Percentiles rank a stretch among this genome's conserved stretches.
Conservation (phyloP, 2,113 vertebrate species). For the Thunnus thynnus region DNA sequence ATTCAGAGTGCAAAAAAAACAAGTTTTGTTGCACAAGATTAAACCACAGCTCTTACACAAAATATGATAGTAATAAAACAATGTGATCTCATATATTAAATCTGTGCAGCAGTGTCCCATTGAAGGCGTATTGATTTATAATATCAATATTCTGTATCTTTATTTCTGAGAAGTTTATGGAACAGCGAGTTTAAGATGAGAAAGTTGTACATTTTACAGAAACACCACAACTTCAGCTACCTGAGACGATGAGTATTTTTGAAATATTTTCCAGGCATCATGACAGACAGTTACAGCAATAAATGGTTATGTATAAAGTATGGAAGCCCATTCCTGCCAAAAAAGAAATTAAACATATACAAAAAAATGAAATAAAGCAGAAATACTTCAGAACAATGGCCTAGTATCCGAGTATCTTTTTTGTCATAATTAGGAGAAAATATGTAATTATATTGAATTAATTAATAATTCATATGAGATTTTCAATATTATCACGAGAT, state of each 20-base stretch:
- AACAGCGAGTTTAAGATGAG: neutral
- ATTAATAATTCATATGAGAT: too few species aligned
- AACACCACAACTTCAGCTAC: neutral
- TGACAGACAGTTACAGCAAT: neutral
- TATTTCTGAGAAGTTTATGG: neutral
- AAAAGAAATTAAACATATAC: neutral
- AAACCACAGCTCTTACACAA: neutral
- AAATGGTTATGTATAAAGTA: neutral
- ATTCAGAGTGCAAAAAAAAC: neutral
- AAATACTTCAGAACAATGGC: too few species aligned
- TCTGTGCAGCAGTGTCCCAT: neutral
- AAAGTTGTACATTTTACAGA: too few species aligned
- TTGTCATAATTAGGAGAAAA: neutral
- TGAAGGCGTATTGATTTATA: neutral
- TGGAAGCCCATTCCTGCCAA: neutral
- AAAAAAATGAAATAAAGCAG: too few species aligned
- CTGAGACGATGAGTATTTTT: slow-evolving; percentile 8
- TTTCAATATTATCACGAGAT: too few species aligned
- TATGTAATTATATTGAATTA: too few species aligned
- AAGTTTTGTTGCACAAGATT: neutral
- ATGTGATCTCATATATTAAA: neutral
- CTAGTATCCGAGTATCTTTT: too few species aligned
- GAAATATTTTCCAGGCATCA: neutral
- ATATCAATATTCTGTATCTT: neutral
- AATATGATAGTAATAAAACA: neutral